A percentile compares a stretch with the other conserved stretches of the same genome.
Evolutionary conservation across 2,113 vertebrate genomes (phyloP).

Genomic region (Cynoglossus semilaevis): DNA sequence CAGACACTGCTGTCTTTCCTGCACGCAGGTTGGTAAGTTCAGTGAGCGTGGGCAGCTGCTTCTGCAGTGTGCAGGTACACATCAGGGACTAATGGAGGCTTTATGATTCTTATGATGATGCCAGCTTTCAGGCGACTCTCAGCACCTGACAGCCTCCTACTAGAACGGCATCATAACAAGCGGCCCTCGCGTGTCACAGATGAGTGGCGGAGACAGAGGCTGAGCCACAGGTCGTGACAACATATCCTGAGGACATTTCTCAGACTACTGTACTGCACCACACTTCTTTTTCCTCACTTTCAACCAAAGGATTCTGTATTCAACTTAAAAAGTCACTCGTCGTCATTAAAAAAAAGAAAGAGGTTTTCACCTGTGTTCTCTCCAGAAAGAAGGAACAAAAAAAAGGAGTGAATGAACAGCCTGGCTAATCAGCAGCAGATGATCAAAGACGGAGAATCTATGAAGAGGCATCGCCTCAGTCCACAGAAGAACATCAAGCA

Average conservation of each 20-base stretch:
- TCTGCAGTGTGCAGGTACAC: constrained; percentile 24
- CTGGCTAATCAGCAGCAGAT: no score
- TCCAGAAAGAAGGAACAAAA: no score
- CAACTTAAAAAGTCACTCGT: constrained; percentile 21
- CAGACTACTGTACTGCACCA: neutral
- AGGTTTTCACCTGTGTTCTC: no score
- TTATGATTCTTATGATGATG: constrained; percentile 14
- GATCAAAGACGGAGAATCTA: no score
- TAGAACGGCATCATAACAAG: constrained; percentile 26
- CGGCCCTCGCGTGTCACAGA: constrained; percentile 24
- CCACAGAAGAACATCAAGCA: no score
- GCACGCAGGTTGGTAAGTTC: constrained; percentile 13
- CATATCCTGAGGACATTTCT: constrained; percentile 6
- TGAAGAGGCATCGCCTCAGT: no score
- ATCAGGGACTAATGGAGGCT: constrained; percentile 20
- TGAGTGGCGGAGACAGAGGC: neutral
- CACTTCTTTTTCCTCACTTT: neutral
- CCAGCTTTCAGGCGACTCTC: constrained; percentile 12
- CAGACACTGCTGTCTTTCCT: constrained; percentile 21
- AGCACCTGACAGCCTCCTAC: constrained; percentile 42
- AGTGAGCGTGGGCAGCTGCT: constrained; percentile 46
- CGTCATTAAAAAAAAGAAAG: no score
- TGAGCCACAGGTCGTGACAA: constrained; percentile 1
- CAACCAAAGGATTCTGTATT: constrained; percentile 6
- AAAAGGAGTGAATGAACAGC: no score